A percentile compares a stretch with the other conserved stretches of the same genome.
Evolutionary conservation across 2,888 invertebrate genomes (phyloP).

Genomic region (Dusona sp.): DNA sequence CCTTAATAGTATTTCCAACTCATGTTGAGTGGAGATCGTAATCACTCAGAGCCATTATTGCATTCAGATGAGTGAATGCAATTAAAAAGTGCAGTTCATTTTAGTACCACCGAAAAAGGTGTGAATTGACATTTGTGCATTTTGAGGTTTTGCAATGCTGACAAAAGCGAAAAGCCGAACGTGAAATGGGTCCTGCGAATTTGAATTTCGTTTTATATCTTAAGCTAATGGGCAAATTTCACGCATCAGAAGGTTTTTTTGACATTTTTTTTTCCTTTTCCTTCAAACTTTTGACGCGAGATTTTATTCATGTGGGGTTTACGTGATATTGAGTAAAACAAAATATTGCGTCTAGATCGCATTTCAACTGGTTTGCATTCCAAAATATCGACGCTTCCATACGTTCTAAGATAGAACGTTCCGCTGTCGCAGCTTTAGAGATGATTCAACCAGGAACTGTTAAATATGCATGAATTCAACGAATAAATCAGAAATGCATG

Average conservation of each 20-base stretch:
- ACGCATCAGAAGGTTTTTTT: background rate
- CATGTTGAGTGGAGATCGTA: slow-evolving; percentile 29
- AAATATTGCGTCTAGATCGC: slow-evolving; percentile 43
- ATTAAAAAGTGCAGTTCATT: background rate
- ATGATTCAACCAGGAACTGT: slow-evolving; percentile 44
- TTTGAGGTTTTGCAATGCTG: background rate
- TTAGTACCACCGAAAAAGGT: background rate
- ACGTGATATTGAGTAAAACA: slow-evolving; percentile 23
- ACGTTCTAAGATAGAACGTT: slow-evolving; percentile 17
- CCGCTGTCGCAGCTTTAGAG: background rate
- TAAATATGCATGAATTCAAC: slow-evolving; percentile 66
- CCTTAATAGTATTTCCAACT: slow-evolving; percentile 43
- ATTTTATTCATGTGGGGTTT: background rate
- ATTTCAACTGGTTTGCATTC: slow-evolving; percentile 6
- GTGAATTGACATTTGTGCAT: background rate
- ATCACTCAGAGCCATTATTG: slow-evolving; percentile 29
- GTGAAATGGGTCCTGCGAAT: background rate
- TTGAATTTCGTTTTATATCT: background rate
- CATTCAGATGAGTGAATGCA: background rate
- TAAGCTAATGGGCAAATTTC: background rate
- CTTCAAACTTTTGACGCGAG: background rate
- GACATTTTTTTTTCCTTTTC: background rate
- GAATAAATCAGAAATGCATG: slow-evolving; percentile 68
- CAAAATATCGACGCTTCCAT: background rate
- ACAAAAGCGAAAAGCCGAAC: background rate